Conservation (phyloP, 2,113 vertebrate species). For the Oreamnos americanus region DNA sequence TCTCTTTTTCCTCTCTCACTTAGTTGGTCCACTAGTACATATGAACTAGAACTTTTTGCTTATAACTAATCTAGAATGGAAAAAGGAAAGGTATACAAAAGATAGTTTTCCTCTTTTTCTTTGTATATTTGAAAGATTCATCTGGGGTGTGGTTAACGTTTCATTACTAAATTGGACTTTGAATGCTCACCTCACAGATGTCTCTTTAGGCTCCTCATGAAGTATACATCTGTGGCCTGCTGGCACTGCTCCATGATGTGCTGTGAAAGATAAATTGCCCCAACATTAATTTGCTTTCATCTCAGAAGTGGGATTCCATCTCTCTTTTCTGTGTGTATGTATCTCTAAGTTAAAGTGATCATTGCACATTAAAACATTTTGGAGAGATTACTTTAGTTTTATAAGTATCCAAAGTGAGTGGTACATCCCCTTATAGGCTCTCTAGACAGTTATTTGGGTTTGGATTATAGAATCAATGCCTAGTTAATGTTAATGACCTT, state of each 20-base stretch:
- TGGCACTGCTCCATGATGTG: not conserved
- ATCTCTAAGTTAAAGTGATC: not conserved
- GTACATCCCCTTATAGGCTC: rapidly evolving
- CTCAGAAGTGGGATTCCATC: not conserved
- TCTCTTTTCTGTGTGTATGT: not conserved
- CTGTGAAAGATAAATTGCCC: slow-evolving; percentile 31
- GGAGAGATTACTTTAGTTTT: not conserved
- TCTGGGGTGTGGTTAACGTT: not conserved
- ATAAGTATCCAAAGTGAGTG: not conserved
- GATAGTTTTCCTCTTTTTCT: not conserved
- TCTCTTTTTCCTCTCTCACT: not conserved
- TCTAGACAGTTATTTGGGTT: not conserved
- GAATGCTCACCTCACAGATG: not conserved
- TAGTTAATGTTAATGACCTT: not conserved
- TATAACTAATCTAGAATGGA: not conserved
- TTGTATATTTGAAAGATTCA: not conserved
- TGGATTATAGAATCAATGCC: not conserved
- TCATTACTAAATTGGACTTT: not conserved
- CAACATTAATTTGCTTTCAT: slow-evolving; percentile 19
- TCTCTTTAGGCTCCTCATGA: not conserved
- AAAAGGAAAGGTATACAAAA: not conserved
- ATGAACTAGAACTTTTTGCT: not conserved
- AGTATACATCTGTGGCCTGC: not conserved
- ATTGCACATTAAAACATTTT: not conserved
- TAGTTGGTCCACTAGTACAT: not conserved